phyloP scores from a whole-genome alignment of 2,113 vertebrate genomes.

The Oriolus oriolus region DNA sequence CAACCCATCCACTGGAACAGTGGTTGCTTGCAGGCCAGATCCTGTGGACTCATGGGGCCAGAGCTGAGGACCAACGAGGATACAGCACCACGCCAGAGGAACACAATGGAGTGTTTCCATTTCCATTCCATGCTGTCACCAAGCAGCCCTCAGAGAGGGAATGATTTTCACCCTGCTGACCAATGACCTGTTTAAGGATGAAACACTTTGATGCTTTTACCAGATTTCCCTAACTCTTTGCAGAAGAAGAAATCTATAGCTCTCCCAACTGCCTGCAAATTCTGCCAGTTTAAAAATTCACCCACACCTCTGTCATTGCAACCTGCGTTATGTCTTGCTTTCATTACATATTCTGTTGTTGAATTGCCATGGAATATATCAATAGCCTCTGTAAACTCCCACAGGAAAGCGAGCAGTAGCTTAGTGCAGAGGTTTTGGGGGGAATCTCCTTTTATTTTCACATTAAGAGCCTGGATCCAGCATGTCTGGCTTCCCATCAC shows the following conservation, averaged over 20 bases:
- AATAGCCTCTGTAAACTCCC: constrained; percentile 2
- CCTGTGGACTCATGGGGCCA: fast-evolving
- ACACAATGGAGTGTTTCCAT: not conserved
- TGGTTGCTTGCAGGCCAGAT: not conserved
- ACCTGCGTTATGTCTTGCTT: constrained; percentile 23
- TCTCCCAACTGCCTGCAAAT: constrained; percentile 24
- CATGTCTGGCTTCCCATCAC: not conserved
- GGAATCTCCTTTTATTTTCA: constrained; percentile 46
- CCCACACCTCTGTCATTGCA: not conserved
- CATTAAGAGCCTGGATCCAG: not conserved
- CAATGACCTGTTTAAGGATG: constrained; percentile 46
- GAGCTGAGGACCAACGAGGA: not conserved
- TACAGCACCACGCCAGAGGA: not conserved
- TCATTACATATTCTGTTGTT: constrained; percentile 50
- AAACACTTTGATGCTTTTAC: constrained; percentile 51
- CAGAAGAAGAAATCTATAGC: constrained; percentile 9
- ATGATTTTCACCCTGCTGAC: not conserved
- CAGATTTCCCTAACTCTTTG: not conserved
- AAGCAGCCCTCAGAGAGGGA: not conserved
- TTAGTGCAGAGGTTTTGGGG: constrained; percentile 30
- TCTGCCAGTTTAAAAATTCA: constrained; percentile 58
- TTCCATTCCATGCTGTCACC: not conserved
- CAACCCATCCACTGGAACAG: fast-evolving
- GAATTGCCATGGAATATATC: constrained; percentile 27
- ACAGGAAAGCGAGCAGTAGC: constrained; percentile 21